Evolutionary conservation across 2,113 vertebrate genomes (phyloP), one percentile per base, ranked within the genome.

Genomic region (Sebastes schlegelii): DNA sequence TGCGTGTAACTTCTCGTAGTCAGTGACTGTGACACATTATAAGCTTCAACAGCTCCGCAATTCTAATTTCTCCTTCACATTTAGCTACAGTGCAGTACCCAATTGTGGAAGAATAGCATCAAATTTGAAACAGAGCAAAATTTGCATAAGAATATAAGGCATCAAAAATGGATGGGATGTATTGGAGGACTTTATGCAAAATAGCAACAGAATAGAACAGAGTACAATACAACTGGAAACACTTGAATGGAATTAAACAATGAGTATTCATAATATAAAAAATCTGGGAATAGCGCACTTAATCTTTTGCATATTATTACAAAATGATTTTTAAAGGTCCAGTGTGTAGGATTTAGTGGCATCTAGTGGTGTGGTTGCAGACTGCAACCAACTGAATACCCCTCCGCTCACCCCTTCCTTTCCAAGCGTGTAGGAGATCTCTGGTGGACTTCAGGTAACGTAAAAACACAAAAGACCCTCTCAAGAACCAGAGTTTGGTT

Each of bases 31-130:
- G 71, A 52, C 52, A 21, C 12, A 58, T n/a, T 68, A 34, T 62
- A 48, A 48, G 23, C 68, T 46, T 54, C 1, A 40, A 8, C 34
- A 21, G 14, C 69, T 19, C 11, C 10, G 11, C 0, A 23, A 2
- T 42, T 75, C 6, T n/a, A 54, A 60, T 66, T 79, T 62, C n/a
- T 40, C 21, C 51, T 43, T 67, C 61, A 73, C 52, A 26, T 26
- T 43, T 21, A 5, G 40, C n/a, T 40, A 10, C 60, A 51, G 23
- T 34, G 12, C 49, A 49, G 42, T 7, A 16, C 4, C 23, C 11
- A 7, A 21, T 63, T 23, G 49, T 73, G n/a, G 26, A 49, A 10
- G 19, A 57, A 16, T 1, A 40, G 55, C 57, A 42, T 65, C 26
- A 40, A 42, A 19, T 1, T 16, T 76, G 16, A 48, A 75, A 61